A percentile compares a stretch with the other conserved stretches of the same genome.
Evolutionary conservation across 2,888 invertebrate genomes (phyloP).

Genomic region (Choreutis nemorana): DNA sequence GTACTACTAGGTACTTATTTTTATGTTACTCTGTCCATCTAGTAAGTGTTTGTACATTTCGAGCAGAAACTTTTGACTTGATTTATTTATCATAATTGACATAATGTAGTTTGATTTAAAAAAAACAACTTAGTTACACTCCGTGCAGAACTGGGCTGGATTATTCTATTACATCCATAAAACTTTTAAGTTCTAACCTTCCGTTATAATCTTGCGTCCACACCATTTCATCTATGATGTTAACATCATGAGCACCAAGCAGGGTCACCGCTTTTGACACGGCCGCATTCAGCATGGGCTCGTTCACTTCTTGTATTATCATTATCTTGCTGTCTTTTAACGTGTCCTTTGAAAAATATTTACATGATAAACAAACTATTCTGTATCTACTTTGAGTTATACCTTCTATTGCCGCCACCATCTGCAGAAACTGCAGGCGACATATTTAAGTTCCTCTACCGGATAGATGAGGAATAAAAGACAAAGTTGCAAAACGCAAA

Average conservation of each 20-base stretch:
- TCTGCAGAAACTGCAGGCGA: not conserved
- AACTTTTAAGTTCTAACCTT: constrained; percentile 32
- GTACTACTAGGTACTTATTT: too few species aligned
- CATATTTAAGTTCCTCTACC: not conserved
- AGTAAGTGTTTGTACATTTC: too few species aligned
- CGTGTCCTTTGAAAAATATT: constrained; percentile 21
- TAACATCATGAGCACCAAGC: constrained; percentile 38
- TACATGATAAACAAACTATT: not conserved
- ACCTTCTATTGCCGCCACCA: too few species aligned
- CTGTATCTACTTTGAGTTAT: not conserved
- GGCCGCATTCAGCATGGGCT: constrained; percentile 41
- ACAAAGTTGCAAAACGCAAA: not conserved
- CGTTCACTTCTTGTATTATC: constrained; percentile 45
- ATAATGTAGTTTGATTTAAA: too few species aligned
- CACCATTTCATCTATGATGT: constrained; percentile 25
- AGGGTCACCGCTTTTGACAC: constrained; percentile 45
- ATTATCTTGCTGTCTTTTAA: constrained; percentile 34
- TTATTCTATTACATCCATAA: too few species aligned
- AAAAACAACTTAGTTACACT: too few species aligned
- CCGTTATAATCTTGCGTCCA: constrained; percentile 46
- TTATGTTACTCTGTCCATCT: too few species aligned
- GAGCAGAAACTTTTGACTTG: too few species aligned
- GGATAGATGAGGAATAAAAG: constrained; percentile 1
- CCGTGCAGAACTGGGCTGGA: too few species aligned
- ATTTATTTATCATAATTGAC: too few species aligned